These are phyloP conservation scores for Channallabes apus DNA, from an alignment of 2,797 vertebrate genomes.

Conservation along the genomic window DNA sequence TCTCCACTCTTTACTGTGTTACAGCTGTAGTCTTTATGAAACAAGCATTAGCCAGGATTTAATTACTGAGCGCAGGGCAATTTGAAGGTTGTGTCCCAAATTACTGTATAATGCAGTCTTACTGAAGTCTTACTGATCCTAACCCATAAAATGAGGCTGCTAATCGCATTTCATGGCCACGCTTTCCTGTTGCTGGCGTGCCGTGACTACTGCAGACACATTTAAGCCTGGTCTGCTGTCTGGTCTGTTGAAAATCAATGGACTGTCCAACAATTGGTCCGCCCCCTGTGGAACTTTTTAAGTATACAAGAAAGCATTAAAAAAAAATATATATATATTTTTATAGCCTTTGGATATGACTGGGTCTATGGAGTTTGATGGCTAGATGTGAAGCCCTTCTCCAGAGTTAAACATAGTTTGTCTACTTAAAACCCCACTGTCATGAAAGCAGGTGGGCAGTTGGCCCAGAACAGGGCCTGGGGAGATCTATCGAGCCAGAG, in stretches of 20 bases:
- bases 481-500: slow-evolving; percentile 30
- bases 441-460: slow-evolving; percentile 46
- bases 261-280: slow-evolving; percentile 22
- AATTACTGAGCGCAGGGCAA: slow-evolving; percentile 48
- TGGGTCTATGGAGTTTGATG: background rate
- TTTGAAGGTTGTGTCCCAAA: slow-evolving; percentile 35
- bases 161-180: slow-evolving; percentile 50
- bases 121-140: slow-evolving; percentile 23
- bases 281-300: slow-evolving; percentile 28
- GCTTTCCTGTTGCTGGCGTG: slow-evolving; percentile 33
- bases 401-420: slow-evolving; percentile 31
- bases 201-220: slow-evolving; percentile 31
- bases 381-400: slow-evolving; percentile 31
- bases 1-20: slow-evolving; percentile 28
- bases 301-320: background rate
- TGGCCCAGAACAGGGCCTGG: slow-evolving; percentile 35
- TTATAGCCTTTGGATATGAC: slow-evolving; percentile 9
- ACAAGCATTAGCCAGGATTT: slow-evolving; percentile 32
- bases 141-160: slow-evolving; percentile 41
- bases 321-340: too few species aligned
- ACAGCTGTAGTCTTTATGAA: slow-evolving; percentile 13
- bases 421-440: slow-evolving; percentile 28
- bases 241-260: slow-evolving; percentile 45
- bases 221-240: slow-evolving; percentile 23
- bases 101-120: slow-evolving; percentile 43